Evolutionary conservation across 64 coral and sea anemone species (phyloP).

Genomic region (Montipora efflorescens): DNA sequence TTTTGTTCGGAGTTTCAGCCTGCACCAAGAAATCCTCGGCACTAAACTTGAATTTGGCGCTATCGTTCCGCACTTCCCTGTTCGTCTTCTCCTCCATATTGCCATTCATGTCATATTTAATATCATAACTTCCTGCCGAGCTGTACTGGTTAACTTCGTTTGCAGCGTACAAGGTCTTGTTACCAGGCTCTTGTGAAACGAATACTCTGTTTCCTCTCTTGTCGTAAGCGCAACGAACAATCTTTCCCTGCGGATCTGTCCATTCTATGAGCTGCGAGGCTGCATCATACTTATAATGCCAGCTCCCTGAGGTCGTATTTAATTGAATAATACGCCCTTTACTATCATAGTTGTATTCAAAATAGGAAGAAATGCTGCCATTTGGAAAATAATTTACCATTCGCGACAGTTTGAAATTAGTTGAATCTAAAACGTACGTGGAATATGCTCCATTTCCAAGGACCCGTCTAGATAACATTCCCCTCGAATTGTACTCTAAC

Average conservation of each 20-base stretch:
- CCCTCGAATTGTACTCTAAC: constrained; percentile 61
- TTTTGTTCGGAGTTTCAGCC: constrained; percentile 76
- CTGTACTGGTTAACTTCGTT: constrained; percentile 83
- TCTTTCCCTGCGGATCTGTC: constrained; percentile 44
- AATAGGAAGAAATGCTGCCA: constrained; percentile 38
- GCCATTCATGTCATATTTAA: constrained; percentile 74
- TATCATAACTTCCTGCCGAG: constrained; percentile 66
- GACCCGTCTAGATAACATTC: constrained; percentile 42
- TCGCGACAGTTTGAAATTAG: constrained; percentile 37
- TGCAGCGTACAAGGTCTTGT: constrained; percentile 47
- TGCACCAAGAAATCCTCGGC: constrained; percentile 71
- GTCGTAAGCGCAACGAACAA: constrained; percentile 60
- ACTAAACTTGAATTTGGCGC: constrained; percentile 72
- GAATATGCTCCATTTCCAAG: constrained; percentile 72
- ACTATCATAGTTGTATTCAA: constrained; percentile 79
- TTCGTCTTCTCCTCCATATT: constrained; percentile 65
- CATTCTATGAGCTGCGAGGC: constrained; percentile 74
- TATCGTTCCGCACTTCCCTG: constrained; percentile 56
- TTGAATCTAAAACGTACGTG: constrained; percentile 27
- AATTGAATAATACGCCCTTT: constrained; percentile 69
- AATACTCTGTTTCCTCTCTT: constrained; percentile 70
- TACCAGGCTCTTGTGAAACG: constrained; percentile 29
- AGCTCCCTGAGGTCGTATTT: constrained; percentile 57
- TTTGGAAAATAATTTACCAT: constrained; percentile 47
- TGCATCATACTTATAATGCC: constrained; percentile 77